Base-by-base conservation (phyloP, 1,140 invertebrate genomes). In the Triops longicaudatus region DNA sequence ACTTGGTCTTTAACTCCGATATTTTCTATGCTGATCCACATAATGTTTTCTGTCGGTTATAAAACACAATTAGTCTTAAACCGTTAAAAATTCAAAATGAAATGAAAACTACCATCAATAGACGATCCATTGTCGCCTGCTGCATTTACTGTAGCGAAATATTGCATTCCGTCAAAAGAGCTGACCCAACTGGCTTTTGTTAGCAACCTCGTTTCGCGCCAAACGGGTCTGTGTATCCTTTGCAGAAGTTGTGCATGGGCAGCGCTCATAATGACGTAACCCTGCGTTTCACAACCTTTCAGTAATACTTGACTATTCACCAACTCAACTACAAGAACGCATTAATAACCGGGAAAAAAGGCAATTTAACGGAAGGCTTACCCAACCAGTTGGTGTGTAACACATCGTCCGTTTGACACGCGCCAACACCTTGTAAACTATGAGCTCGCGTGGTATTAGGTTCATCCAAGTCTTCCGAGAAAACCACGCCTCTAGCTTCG, bases 141-240 rank as follows among this genome's bases (percentile, higher is more conserved):
- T 44, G 91, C 91, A 83, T 91, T 94, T 31, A 98, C 96, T 37
- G 96, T 98, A 1, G 96, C 96, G 86, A 98, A 99, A 85, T 98
- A 99, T 88, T 98, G 96, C 96, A 99, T 98, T 84, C 96, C 96
- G 83, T 98, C 95, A 1, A 99, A 86, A 76, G 92, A 90, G 10
- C 96, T 96, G 73, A 94, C 90, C 96, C 97, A 99, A 0, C 96
- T 97, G 1, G 93, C 95, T 86, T 98, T 98, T 11, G 94, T 91
- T 17, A 96, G 92, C 0, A 97, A 86, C 22, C 94, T 93, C 78
- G 91, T 86, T 81, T 96, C 91, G 76, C 92, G 90, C 95, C 95
- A 98, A 1, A 96, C 93, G 1, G 96, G 94, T n/a, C 90, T 86
- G 82, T 98, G 96, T 77, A 94, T 89, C 73, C 92, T 87, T 83